phyloP scores from a whole-genome alignment of 2,113 vertebrate genomes.

The Lanius collurio region DNA sequence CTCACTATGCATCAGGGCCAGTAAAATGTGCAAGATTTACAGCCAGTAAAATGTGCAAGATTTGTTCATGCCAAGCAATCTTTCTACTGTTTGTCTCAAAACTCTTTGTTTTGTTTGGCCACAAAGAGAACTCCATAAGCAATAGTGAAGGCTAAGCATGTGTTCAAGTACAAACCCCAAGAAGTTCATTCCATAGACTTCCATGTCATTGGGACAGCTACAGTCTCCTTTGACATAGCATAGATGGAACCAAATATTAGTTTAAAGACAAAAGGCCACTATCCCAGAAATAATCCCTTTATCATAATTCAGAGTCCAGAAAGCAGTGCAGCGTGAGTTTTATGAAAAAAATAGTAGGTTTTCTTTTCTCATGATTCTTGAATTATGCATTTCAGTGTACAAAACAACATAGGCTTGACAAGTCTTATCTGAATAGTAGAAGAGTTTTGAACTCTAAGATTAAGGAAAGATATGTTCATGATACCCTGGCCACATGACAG shows the following conservation, averaged over 20 bases:
- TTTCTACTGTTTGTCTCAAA: background rate
- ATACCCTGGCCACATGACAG: background rate
- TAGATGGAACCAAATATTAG: background rate
- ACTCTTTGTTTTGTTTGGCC: background rate
- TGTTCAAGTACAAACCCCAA: background rate
- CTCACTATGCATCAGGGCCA: background rate
- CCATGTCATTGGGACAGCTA: background rate
- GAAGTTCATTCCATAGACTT: background rate
- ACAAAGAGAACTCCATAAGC: background rate
- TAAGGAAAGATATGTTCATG: background rate
- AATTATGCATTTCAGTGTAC: background rate
- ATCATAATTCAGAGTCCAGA: background rate
- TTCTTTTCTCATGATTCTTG: background rate
- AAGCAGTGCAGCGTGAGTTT: background rate
- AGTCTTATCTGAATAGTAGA: background rate
- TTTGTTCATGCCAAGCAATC: background rate
- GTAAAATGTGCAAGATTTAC: background rate
- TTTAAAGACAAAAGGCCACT: background rate
- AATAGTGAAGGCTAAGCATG: background rate
- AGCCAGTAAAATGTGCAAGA: background rate
- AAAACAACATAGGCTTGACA: background rate
- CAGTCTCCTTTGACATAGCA: background rate
- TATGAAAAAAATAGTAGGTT: rapidly evolving
- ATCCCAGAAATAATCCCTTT: background rate
- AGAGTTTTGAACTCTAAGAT: background rate